Base-by-base conservation (phyloP, 1,140 invertebrate genomes). In the Callitettix versicolor region DNA sequence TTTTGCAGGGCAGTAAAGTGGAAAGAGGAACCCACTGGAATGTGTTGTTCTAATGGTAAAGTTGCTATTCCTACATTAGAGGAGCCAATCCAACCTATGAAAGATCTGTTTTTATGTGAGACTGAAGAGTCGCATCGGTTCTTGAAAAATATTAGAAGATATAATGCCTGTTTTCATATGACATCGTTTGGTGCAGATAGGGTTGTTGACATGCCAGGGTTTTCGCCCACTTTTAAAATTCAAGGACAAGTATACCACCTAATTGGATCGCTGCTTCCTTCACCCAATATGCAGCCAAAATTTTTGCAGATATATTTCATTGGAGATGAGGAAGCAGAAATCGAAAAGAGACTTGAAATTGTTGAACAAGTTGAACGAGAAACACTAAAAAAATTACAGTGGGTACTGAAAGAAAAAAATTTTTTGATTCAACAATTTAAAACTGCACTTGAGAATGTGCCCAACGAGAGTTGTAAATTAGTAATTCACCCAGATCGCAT, bases 161-260 rank as follows among this genome's bases (percentile, higher is more conserved):
- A 49, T 33, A 49, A 49, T 52, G 20, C 5, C 5, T 11, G n/a
- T 12, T 49, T 49, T 20, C 21, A 49, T 7, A 49, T 49, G 59
- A 65, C 62, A 50, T 71, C 69, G 53, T 67, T 72, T 63, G 65
- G 65, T 51, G 66, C 65, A 62, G 64, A 63, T 53, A 59, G 62
- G 56, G 51, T 53, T 11, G 30, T 49, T 43, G 53, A 57, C 62
- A 51, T 57, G 56, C 54, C 57, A 52, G 62, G 63, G 61, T 67
- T 66, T 60, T 63, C 64, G 58, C 61, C 68, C 43, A 69, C 66
- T 55, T 74, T 72, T 58, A 71, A 71, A 64, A 67, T 75, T 41
- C 68, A 75, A 67, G 71, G 74, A 26, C 69, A 74, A 60, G 62
- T 73, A 15, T 76, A 75, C 60, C 71, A 73, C 61, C 56, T 53